Conservation (phyloP, 1,140 invertebrate species). For the Drosophila burlai region DNA sequence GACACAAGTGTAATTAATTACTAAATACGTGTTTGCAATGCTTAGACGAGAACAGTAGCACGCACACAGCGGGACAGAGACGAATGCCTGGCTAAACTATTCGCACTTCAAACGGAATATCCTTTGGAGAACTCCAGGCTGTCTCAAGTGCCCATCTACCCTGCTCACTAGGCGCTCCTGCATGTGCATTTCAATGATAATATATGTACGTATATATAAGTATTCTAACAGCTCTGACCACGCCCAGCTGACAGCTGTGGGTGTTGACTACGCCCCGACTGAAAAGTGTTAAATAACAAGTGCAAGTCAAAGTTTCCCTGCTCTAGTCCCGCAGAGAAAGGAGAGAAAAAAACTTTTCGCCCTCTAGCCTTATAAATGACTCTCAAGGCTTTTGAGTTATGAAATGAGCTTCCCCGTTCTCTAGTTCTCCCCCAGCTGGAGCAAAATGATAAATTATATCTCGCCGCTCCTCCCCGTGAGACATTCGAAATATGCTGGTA, state of each 20-base stretch:
- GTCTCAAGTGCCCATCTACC: conserved; percentile 52
- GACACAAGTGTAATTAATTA: conserved; percentile 77
- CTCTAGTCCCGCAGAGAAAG: background rate
- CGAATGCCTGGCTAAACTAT: conserved; percentile 61
- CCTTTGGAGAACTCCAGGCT: conserved; percentile 26
- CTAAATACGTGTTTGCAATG: conserved; percentile 74
- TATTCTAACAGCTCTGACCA: conserved; percentile 28
- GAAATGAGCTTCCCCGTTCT: conserved; percentile 43
- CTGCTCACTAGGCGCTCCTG: background rate
- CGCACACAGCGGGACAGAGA: conserved; percentile 14
- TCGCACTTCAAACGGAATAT: conserved; percentile 66
- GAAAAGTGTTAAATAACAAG: conserved; percentile 64
- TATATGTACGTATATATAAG: conserved; percentile 8
- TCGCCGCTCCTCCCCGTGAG: conserved; percentile 40
- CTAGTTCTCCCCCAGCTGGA: conserved; percentile 13
- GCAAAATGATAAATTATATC: conserved; percentile 61
- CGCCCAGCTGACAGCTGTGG: conserved; percentile 41
- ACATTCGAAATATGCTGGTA: conserved; percentile 81
- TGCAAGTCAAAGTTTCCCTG: conserved; percentile 45
- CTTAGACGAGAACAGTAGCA: conserved; percentile 35
- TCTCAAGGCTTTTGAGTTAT: conserved; percentile 63
- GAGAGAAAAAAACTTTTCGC: conserved; percentile 23
- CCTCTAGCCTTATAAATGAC: conserved; percentile 62
- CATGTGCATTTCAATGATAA: conserved; percentile 34
- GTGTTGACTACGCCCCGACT: conserved; percentile 30